Evolutionary conservation across 92 coral and sea anemone species (phyloP), one percentile per base, ranked within the genome.

Genomic region (Siderastrea siderea): DNA sequence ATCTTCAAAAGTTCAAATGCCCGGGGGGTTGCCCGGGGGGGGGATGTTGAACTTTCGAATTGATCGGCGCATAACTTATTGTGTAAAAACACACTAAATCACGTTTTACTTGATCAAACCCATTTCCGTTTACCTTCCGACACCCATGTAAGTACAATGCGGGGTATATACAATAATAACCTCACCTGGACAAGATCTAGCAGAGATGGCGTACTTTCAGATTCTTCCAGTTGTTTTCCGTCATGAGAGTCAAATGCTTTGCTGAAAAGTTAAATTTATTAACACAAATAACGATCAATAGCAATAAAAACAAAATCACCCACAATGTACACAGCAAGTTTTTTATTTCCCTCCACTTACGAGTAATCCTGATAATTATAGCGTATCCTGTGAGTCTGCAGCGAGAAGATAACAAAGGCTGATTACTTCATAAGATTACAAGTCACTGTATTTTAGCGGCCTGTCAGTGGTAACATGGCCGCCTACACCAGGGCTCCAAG

Each of bases 151-250:
- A 26, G 38, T 26, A 26, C 38, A 26, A 26, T 26, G 38, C 38
- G 38, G 38, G 38, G 38, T 8, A 9, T 17, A 65, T 7, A 16
- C n/a, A 66, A 26, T 12, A 74, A 26, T 3, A 10, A 10, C 74
- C 81, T 1, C 49, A 93, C 98, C 91, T 95, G 95, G 45, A 97
- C 93, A 51, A 95, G 93, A 44, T 88, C 92, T 46, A 92, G 90
- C 57, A 97, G 83, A 2, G 98, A 92, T 12, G 90, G 93, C 3
- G 88, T 82, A 9, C 78, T 90, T 83, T 93, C 98, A 3, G 99
- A 93, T 54, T 84, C 79, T 54, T 94, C 86, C 77, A 92, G 81
- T 4, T 74, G 77, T 46, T 94, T 82, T 15, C 68, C 75, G 19
- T 76, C 89, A 3, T 67, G 59, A 12, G 76, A 76, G 6, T 78